Conservation (phyloP, 2,113 vertebrate genomes). For the Periophthalmus modestus region DNA sequence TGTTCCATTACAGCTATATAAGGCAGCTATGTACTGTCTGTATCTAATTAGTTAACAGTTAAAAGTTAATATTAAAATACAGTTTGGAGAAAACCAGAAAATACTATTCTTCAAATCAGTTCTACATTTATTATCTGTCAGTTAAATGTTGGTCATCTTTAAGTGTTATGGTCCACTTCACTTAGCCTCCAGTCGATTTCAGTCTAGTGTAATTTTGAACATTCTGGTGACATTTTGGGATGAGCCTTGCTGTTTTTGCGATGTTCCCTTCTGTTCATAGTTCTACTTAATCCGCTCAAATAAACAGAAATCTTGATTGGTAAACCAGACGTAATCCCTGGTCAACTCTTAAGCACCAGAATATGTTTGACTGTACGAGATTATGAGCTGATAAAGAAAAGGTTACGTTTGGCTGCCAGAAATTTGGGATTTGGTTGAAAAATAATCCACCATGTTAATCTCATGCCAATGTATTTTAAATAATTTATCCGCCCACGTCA, state of each 20-base stretch:
- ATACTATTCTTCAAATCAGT: too few species aligned
- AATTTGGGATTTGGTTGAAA: slow-evolving; percentile 53
- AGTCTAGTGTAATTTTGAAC: not conserved
- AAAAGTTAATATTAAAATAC: too few species aligned
- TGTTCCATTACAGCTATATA: too few species aligned
- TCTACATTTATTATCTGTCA: too few species aligned
- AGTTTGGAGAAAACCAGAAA: too few species aligned
- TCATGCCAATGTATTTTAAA: slow-evolving; percentile 50
- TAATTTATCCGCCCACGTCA: slow-evolving; percentile 42
- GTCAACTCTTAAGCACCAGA: slow-evolving; percentile 68
- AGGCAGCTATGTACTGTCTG: too few species aligned
- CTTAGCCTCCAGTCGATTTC: not conserved
- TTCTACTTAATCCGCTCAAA: slow-evolving; percentile 66
- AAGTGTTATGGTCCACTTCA: not conserved
- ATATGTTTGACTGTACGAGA: slow-evolving; percentile 64
- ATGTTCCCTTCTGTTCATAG: slow-evolving; percentile 38
- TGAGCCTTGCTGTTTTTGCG: not conserved
- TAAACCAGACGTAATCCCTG: slow-evolving; percentile 65
- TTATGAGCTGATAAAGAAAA: slow-evolving; percentile 40
- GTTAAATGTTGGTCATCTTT: too few species aligned
- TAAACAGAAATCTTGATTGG: slow-evolving; percentile 59
- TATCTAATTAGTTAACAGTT: too few species aligned
- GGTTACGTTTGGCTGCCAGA: slow-evolving; percentile 48
- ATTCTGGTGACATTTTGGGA: not conserved
- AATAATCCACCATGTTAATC: slow-evolving; percentile 60